A percentile compares a stretch with the other conserved stretches of the same genome.
These are phyloP conservation scores for Tipula lateralis DNA, from an alignment of 2,888 invertebrate genomes.

Conservation along the genomic window DNA sequence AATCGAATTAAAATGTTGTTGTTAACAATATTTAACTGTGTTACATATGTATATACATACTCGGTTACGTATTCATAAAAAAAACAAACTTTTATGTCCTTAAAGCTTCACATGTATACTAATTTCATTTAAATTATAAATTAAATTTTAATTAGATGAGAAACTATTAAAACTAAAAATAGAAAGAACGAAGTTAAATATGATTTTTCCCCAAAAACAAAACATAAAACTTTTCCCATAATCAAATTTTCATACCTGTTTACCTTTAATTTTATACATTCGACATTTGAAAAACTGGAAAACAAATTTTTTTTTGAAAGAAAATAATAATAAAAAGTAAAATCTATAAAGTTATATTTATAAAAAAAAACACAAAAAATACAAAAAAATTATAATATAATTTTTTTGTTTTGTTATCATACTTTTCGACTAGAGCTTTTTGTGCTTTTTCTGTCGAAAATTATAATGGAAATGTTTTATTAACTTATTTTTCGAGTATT, in stretches of 20 bases:
- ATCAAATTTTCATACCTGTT: conserved; percentile 24
- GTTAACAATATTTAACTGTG: no score
- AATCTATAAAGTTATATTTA: background rate
- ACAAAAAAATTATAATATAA: background rate
- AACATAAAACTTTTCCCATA: background rate
- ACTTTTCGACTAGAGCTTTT: background rate
- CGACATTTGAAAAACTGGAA: background rate
- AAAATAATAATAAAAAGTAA: background rate
- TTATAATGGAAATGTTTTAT: conserved; percentile 20
- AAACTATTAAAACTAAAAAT: conserved; percentile 11
- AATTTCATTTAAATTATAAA: background rate
- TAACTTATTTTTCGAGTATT: conserved; percentile 1
- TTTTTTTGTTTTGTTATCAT: background rate
- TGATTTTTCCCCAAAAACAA: conserved; percentile 3
- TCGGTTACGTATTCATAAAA: no score
- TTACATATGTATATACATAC: no score
- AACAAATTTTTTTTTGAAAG: background rate
- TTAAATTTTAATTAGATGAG: conserved; percentile 11
- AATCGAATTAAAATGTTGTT: background rate
- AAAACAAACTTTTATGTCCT: background rate
- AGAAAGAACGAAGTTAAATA: background rate
- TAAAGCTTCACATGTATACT: background rate
- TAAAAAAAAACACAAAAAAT: background rate
- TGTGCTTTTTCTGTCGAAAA: background rate
- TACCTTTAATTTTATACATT: background rate